Evolutionary conservation across 2,113 vertebrate species (phyloP), one percentile per base, ranked within the genome.

Genomic region (Forbesichthys papilliferus): DNA sequence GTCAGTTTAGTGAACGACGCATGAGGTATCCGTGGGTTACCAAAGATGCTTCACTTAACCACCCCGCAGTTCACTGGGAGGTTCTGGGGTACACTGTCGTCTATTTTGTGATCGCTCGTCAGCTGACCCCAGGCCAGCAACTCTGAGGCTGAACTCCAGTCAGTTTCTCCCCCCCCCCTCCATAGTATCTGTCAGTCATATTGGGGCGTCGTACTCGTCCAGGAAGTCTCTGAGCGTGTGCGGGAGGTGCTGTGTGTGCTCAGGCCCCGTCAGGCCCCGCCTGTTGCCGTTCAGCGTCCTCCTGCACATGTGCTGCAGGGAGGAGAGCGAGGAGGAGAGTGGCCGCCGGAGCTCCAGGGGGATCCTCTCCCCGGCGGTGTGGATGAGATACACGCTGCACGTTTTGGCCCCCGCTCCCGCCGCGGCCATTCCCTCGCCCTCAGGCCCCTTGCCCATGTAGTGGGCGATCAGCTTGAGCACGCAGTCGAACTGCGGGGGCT

Each of bases 401-500:
- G 90, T 92, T 46, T 65, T 67, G 11, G 46, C 82, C 27, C 84
- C 71, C n/a, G 84, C 51, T 0, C 53, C 91, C 8, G 63, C 9
- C 4, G 20, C 81, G 27, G 83, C 72, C 20, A 56, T 69, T 36
- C 91, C 0, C 78, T 67, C 79, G n/a, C 71, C 53, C 4, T 77
- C 83, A 3, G 62, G 72, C 65, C 79, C 84, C 18, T 80, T 88
- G 48, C 87, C 94, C 97, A 99, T 99, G 92, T 98, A 99, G 92
- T 98, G 96, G 59, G 94, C 94, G 3, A 99, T 92, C 74, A 99
- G 94, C 77, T 98, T 98, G 58, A 99, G 94, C 72, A 99, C 97
- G 1, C 98, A 99, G 85, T 98, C 95, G 4, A 99, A 99, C 57
- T 93, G 94, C 0, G 95, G 96, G 64, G 93, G 94, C 0, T 94